Evolutionary conservation across 2,888 invertebrate genomes (phyloP).

Genomic region (Trissoscelio sp.): DNA sequence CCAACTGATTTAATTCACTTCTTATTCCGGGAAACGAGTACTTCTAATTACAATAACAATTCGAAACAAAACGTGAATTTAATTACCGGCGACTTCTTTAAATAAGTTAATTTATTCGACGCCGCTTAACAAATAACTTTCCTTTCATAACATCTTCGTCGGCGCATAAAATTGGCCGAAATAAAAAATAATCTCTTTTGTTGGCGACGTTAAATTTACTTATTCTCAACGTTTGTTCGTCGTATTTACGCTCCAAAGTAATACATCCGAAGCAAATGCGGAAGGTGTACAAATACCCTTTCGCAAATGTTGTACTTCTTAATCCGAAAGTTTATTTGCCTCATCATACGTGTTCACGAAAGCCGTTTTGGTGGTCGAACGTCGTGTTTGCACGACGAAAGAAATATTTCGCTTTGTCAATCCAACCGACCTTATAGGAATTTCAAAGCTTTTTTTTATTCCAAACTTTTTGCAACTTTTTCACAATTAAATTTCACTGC

Average conservation of each 20-base stretch:
- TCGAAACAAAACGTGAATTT: neutral
- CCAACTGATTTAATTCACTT: neutral
- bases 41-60: slow-evolving; percentile 19
- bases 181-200: slow-evolving; percentile 14
- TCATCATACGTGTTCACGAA: slow-evolving; percentile 47
- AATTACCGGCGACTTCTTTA: slow-evolving; percentile 20
- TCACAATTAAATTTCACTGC: neutral
- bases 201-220: slow-evolving; percentile 41
- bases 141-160: neutral
- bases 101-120: slow-evolving; percentile 16
- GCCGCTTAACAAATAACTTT: neutral
- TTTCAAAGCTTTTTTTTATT: neutral
- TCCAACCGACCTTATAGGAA: slow-evolving; percentile 25
- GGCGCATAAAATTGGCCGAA: neutral
- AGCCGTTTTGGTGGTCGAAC: slow-evolving; percentile 45
- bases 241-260: slow-evolving; percentile 41
- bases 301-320: slow-evolving; percentile 59
- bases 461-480: too few relatives aligned
- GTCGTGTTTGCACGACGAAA: slow-evolving; percentile 31
- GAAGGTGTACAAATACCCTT: slow-evolving; percentile 48
- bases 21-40: neutral
- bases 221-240: slow-evolving; percentile 44
- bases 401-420: slow-evolving; percentile 52
- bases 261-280: slow-evolving; percentile 52
- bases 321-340: slow-evolving; percentile 53